phyloP scores from a whole-genome alignment of 2,797 vertebrate genomes.

The Percopsis omiscomaycus region DNA sequence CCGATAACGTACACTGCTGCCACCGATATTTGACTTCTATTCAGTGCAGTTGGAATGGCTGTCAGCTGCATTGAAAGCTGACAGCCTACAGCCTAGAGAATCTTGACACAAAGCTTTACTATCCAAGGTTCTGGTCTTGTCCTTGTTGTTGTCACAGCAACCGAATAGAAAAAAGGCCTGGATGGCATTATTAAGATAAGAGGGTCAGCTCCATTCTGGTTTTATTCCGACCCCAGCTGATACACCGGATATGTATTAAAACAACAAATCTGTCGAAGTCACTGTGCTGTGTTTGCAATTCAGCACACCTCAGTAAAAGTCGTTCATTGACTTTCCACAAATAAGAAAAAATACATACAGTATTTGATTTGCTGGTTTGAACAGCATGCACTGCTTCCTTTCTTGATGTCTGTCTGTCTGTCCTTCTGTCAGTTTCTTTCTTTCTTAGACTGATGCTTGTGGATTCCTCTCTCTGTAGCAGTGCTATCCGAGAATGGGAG shows the following conservation, averaged over 20 bases:
- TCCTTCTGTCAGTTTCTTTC: slow-evolving; percentile 26
- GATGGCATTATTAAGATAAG: slow-evolving; percentile 30
- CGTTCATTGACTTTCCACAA: background rate
- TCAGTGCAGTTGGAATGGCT: slow-evolving; percentile 14
- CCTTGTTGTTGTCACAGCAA: slow-evolving; percentile 73
- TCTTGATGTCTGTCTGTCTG: slow-evolving; percentile 22
- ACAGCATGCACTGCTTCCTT: background rate
- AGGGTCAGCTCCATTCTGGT: slow-evolving; percentile 2
- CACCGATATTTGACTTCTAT: slow-evolving; percentile 34
- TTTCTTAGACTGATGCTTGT: slow-evolving; percentile 15
- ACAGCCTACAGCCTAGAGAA: slow-evolving; percentile 33
- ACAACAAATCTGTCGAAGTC: slow-evolving; percentile 19
- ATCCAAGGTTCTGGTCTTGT: slow-evolving; percentile 67
- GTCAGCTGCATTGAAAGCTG: slow-evolving; percentile 31
- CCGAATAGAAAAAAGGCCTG: slow-evolving; percentile 46
- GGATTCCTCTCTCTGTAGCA: slow-evolving; percentile 33
- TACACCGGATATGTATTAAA: slow-evolving; percentile 8
- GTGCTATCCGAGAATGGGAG: slow-evolving; percentile 61
- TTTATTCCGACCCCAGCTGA: background rate
- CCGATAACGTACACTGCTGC: slow-evolving; percentile 26
- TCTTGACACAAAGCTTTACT: slow-evolving; percentile 61
- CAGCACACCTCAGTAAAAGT: slow-evolving; percentile 3
- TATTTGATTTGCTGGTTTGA: background rate
- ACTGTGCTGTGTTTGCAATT: background rate
- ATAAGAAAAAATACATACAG: background rate